These are phyloP conservation scores for Automeris io DNA, from an alignment of 2,888 invertebrate species.

Conservation along the genomic window DNA sequence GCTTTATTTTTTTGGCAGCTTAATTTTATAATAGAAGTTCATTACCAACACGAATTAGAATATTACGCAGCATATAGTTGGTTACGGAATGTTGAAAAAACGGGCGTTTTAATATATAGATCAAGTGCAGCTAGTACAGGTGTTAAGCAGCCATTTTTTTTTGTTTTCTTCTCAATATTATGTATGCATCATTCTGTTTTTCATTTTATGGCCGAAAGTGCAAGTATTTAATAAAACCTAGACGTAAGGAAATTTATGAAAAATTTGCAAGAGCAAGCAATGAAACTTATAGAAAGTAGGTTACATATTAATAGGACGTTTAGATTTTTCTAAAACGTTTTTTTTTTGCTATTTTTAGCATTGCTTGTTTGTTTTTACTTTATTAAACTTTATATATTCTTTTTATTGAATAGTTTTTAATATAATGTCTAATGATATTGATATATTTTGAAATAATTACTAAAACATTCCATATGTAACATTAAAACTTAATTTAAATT, in stretches of 20 bases:
- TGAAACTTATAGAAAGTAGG: neutral
- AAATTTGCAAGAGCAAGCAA: neutral
- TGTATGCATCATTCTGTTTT: neutral
- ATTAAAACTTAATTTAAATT: neutral
- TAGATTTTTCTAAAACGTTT: neutral
- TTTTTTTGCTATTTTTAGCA: neutral
- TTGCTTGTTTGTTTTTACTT: neutral
- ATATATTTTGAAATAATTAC: neutral
- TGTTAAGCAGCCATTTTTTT: conserved; percentile 16
- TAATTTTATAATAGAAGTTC: too few relatives aligned
- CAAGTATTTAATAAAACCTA: conserved; percentile 18
- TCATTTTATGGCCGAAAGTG: conserved; percentile 30
- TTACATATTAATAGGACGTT: neutral
- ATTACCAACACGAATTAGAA: too few relatives aligned
- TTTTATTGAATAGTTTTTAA: too few relatives aligned
- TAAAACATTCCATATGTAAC: neutral
- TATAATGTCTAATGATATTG: too few relatives aligned
- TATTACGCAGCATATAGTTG: too few relatives aligned
- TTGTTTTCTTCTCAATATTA: neutral
- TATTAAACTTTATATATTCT: too few relatives aligned
- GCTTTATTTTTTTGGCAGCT: too few relatives aligned
- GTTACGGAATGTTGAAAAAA: too few relatives aligned
- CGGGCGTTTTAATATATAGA: neutral
- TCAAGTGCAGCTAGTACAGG: conserved; percentile 12
- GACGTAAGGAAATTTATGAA: neutral